Base-by-base conservation (phyloP, 64 coral and sea anemone species). In the Montipora capricornis region DNA sequence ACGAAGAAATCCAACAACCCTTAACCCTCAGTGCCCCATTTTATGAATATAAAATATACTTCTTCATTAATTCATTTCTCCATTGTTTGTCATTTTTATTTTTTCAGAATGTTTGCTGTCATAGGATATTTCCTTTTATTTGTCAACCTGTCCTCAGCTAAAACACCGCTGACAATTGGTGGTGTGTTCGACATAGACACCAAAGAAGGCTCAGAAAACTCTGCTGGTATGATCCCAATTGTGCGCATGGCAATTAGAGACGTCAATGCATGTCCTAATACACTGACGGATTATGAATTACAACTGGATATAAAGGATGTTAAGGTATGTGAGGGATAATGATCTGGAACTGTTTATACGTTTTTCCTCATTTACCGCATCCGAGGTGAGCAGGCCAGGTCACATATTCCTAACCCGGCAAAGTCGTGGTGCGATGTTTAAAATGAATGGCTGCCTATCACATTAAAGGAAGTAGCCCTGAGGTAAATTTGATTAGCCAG, bases 251-350 rank as follows among this genome's bases (percentile, higher is more conserved):
- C 95, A 5, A 73, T 96, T 0, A 71, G 66, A 71, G 71, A 96
- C 45, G 95, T 96, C 20, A 96, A 93, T 86, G 86, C 68, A 1
- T 68, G 92, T 11, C 95, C 95, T 44, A 52, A 96, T 13, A 51
- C 92, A 51, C 78, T 96, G 22, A 89, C 47, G 20, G 86, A 75
- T 44, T 96, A 96, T 57, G 78, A 93, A 16, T 46, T 96, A 29
- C 73, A 93, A n/a, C 15, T 93, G n/a, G 95, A 96, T 2, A 85
- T 96, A 8, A 96, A 96, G 48, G 95, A 96, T 46, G 95, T 93
- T 5, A 92, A 88, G 79, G 95, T 96, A 80, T 14, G 53, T 11
- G 53, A 57, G 73, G 29, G 47, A 12, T 14, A 24, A 9, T 47
- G n/a, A 71, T 11, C 11, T 57, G 6, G 37, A 37, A 37, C 37